Evolutionary conservation across 2,113 vertebrate species (phyloP).

Genomic region (Paramormyrops kingsleyae): DNA sequence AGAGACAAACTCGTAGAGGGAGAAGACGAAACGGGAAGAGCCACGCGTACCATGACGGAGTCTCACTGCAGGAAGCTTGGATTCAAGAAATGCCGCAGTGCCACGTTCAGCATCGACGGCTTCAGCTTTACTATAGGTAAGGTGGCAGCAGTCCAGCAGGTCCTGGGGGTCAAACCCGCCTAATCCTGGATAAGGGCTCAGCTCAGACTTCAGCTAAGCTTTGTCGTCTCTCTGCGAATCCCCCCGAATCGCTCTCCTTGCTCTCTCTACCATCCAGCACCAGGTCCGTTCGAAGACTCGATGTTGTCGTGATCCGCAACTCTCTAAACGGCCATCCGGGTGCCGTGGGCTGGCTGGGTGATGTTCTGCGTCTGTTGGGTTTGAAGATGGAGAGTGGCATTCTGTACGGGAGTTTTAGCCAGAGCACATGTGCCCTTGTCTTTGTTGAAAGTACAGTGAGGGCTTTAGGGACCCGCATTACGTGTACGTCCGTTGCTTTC

Average conservation of each 20-base stretch:
- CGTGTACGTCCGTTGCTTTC: neutral
- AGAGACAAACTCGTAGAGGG: constrained; percentile 15
- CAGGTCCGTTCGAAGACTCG: too few relatives aligned
- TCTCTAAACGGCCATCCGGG: neutral
- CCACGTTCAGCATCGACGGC: constrained; percentile 93
- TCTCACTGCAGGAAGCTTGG: constrained; percentile 76
- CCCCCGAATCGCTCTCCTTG: neutral
- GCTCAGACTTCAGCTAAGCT: neutral
- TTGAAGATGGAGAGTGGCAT: neutral
- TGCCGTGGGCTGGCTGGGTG: neutral
- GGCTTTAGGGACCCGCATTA: neutral
- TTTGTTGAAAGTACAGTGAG: neutral
- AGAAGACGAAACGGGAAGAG: constrained; percentile 14
- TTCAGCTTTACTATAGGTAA: constrained; percentile 96
- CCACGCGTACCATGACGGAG: constrained; percentile 68
- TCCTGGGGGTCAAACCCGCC: neutral
- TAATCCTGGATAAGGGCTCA: neutral
- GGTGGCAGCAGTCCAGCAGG: constrained; percentile 24
- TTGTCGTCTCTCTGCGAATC: neutral
- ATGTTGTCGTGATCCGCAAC: neutral
- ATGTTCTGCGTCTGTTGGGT: neutral
- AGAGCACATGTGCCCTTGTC: neutral
- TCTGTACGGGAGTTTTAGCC: neutral
- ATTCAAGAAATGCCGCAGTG: constrained; percentile 88
- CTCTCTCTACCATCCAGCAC: too few relatives aligned